Percentiles rank a stretch among this genome's conserved stretches.
Conservation (phyloP, 2,888 invertebrate species). For the Dascillus cervinus region DNA sequence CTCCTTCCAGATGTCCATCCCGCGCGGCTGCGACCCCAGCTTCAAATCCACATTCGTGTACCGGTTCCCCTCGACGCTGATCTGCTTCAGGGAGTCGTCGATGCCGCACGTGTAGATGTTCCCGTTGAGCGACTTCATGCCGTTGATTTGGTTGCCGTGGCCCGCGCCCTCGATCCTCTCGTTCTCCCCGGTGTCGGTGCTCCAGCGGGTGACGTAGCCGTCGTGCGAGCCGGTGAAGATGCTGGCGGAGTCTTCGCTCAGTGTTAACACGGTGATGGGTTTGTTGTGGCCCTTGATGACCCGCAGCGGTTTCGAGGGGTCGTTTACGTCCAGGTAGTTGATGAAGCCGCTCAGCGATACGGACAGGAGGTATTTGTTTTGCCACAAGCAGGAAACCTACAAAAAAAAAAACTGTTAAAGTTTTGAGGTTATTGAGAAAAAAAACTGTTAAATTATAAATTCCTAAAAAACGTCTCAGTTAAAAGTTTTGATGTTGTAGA, state of each 20-base stretch:
- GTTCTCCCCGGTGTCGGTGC: conserved; percentile 73
- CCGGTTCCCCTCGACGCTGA: conserved; percentile 51
- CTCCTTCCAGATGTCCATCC: conserved; percentile 67
- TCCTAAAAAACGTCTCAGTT: too few species aligned
- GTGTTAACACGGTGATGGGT: conserved; percentile 84
- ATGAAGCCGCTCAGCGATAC: conserved; percentile 95
- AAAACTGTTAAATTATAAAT: too few species aligned
- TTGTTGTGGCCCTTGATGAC: conserved; percentile 96
- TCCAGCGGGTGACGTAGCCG: conserved; percentile 81
- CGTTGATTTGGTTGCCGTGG: conserved; percentile 94
- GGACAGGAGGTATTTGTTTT: conserved; percentile 70
- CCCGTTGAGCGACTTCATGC: conserved; percentile 66
- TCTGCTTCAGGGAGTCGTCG: conserved; percentile 80
- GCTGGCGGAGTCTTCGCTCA: conserved; percentile 63
- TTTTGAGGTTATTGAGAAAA: too few species aligned
- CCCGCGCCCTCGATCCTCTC: conserved; percentile 76
- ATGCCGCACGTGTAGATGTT: conserved; percentile 82
- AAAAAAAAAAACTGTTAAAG: conserved; percentile 6
- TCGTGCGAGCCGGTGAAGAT: conserved; percentile 94
- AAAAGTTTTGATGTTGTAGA: too few species aligned
- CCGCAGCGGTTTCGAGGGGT: conserved; percentile 71
- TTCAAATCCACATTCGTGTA: conserved; percentile 66
- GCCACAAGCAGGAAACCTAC: conserved; percentile 89
- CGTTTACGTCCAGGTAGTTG: conserved; percentile 83
- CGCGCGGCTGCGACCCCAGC: conserved; percentile 83